Conservation (phyloP, 2,797 vertebrate genomes). For the Cuculus canorus region DNA sequence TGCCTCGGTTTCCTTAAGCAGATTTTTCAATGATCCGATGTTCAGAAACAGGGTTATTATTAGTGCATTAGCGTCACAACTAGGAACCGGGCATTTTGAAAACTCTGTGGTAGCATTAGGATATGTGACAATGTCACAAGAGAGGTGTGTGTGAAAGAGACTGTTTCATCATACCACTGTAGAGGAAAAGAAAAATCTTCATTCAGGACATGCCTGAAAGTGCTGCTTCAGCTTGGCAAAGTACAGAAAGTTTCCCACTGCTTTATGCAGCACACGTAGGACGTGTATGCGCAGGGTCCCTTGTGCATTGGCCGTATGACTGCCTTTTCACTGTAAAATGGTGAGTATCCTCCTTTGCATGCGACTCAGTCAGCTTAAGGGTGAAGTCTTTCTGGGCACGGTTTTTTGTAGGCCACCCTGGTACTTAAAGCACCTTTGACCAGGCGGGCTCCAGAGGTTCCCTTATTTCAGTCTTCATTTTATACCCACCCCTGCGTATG, state of each 20-base stretch:
- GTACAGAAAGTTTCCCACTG: not conserved
- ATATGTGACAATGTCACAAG: not conserved
- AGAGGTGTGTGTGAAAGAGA: not conserved
- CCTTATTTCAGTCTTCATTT: not conserved
- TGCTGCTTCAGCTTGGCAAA: not conserved
- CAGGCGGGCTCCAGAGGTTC: rapidly evolving
- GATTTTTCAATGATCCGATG: not conserved
- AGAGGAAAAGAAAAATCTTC: not conserved
- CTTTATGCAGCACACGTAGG: not conserved
- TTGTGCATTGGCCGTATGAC: not conserved
- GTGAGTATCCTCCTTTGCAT: not conserved
- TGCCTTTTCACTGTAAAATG: not conserved
- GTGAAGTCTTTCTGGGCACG: rapidly evolving
- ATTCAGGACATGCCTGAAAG: not conserved
- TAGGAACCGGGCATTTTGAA: not conserved
- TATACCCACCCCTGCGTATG: not conserved
- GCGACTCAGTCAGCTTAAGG: not conserved
- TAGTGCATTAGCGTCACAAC: not conserved
- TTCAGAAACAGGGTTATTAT: not conserved
- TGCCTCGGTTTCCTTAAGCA: not conserved
- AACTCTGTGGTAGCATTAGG: not conserved
- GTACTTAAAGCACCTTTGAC: not conserved
- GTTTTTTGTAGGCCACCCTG: not conserved
- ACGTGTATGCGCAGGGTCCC: not conserved
- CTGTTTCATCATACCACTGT: not conserved